Conservation (phyloP, 2,113 vertebrate species). For the Phylloscopus whistleri region DNA sequence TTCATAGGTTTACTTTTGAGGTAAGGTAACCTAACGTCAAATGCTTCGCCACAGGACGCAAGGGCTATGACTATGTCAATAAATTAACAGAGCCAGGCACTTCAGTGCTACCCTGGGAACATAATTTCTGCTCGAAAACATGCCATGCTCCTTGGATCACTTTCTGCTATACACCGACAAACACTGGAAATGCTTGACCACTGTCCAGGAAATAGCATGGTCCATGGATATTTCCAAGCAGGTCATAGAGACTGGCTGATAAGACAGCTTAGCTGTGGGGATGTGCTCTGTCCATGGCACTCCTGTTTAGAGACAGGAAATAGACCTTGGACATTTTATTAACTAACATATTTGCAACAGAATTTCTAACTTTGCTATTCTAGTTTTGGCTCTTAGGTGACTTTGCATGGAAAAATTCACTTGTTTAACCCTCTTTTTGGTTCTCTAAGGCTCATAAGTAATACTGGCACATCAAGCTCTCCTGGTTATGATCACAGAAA, state of each 20-base stretch:
- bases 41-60: accelerated
- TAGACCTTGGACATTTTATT: neutral
- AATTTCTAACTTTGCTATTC: neutral
- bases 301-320: neutral
- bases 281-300: neutral
- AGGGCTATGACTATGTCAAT: neutral
- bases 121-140: neutral
- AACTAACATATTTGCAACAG: neutral
- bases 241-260: neutral
- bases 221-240: neutral
- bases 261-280: neutral
- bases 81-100: neutral
- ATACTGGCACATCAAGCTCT: neutral
- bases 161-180: neutral
- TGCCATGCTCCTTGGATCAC: neutral
- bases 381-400: neutral
- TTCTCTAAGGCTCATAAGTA: neutral
- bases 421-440: neutral
- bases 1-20: neutral
- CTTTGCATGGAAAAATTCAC: neutral
- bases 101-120: neutral
- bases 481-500: neutral
- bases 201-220: neutral
- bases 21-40: neutral
- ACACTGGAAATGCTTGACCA: neutral